Percentiles rank a stretch among this genome's conserved stretches.
Evolutionary conservation across 2,888 invertebrate genomes (phyloP).

Genomic region (Nomada ruficornis): DNA sequence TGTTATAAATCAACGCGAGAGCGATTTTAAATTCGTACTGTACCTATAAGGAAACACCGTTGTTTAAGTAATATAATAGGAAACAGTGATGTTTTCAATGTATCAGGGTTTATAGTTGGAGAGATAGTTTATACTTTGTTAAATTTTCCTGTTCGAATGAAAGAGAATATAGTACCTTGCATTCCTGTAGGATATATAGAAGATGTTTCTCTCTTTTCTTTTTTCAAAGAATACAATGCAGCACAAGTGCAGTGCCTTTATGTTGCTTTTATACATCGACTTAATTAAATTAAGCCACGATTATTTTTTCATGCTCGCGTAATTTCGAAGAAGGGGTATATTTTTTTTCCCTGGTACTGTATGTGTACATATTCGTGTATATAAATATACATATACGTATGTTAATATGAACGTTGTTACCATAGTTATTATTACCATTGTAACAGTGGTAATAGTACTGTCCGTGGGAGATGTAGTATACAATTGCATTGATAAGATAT

Average conservation of each 20-base stretch:
- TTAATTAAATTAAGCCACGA: not conserved
- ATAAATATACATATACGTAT: conserved; percentile 38
- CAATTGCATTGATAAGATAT: conserved; percentile 38
- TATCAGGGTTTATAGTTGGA: not conserved
- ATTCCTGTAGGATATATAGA: conserved; percentile 1
- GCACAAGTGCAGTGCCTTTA: not conserved
- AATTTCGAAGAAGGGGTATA: not conserved
- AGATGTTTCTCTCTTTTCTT: not conserved
- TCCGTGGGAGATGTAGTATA: conserved; percentile 43
- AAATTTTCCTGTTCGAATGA: not conserved
- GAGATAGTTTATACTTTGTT: not conserved
- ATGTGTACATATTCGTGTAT: conserved; percentile 32
- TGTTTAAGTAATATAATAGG: conserved; percentile 32
- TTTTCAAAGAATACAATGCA: not conserved
- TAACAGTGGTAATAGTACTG: conserved; percentile 53
- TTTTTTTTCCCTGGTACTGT: conserved; percentile 14
- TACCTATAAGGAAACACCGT: conserved; percentile 16
- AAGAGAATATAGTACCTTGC: not conserved
- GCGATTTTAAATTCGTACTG: conserved; percentile 30
- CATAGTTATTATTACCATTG: conserved; percentile 38
- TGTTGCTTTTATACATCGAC: not conserved
- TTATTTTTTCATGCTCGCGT: conserved; percentile 1
- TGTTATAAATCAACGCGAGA: conserved; percentile 29
- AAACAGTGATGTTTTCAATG: conserved; percentile 29
- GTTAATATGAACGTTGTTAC: conserved; percentile 32